Conservation (phyloP, 2,113 vertebrate species). For the Semicossyphus pulcher region DNA sequence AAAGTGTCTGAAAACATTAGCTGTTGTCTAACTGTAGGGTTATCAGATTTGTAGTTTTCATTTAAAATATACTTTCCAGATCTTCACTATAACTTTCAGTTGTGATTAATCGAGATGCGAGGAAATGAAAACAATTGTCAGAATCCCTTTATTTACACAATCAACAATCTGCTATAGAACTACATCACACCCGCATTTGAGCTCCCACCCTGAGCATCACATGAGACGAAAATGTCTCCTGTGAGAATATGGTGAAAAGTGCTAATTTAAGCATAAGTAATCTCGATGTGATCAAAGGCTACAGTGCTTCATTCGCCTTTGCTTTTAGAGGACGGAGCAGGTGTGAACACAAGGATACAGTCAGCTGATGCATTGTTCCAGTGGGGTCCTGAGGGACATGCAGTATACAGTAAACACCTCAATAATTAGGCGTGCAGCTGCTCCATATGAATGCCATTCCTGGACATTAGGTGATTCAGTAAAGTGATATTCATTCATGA, state of each 20-base stretch:
- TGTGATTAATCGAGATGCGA: no score
- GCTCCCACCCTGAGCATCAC: no score
- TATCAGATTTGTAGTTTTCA: neutral
- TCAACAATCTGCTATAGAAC: no score
- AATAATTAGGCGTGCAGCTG: neutral
- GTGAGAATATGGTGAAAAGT: neutral
- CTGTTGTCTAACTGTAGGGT: neutral
- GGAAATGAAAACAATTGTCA: no score
- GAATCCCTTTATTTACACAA: no score
- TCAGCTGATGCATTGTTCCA: slow-evolving; percentile 13
- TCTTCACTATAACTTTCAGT: no score
- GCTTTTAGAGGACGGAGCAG: slow-evolving; percentile 1
- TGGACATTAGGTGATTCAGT: neutral
- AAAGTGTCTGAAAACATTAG: neutral
- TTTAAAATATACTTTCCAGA: neutral
- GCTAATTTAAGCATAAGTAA: neutral
- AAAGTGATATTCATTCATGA: neutral
- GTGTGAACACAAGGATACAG: slow-evolving; percentile 20
- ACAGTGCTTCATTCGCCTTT: slow-evolving; percentile 15
- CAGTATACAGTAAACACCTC: neutral
- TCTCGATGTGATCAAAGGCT: slow-evolving; percentile 30
- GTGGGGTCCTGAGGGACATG: neutral
- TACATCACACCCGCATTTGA: no score
- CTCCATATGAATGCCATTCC: neutral
- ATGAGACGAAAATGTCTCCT: no score